Conservation (phyloP, 2,113 vertebrate species). For the Choloepus hoffmanni region DNA sequence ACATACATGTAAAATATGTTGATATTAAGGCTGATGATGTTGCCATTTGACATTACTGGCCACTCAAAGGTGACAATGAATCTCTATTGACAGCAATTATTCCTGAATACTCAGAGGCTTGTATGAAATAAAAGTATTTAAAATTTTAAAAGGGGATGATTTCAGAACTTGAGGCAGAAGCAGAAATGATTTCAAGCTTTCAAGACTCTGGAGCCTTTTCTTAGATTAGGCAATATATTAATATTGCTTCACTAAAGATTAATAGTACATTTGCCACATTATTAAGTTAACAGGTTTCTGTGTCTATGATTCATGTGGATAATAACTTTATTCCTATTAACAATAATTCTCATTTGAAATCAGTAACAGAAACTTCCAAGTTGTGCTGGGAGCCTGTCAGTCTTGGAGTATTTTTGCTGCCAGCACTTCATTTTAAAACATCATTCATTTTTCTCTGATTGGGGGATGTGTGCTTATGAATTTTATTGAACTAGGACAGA, state of each 20-base stretch:
- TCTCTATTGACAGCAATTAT: conserved; percentile 61
- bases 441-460: conserved; percentile 59
- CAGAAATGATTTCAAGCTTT: conserved; percentile 80
- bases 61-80: conserved; percentile 76
- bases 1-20: conserved; percentile 77
- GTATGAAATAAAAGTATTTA: conserved; percentile 77
- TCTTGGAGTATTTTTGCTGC: conserved; percentile 50
- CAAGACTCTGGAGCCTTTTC: conserved; percentile 67
- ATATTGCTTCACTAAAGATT: conserved; percentile 80
- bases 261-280: conserved; percentile 80
- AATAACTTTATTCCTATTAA: conserved; percentile 85
- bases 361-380: conserved; percentile 73
- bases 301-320: conserved; percentile 80
- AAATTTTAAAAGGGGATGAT: conserved; percentile 66
- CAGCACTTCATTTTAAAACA: conserved; percentile 54
- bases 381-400: conserved; percentile 63
- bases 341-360: conserved; percentile 80
- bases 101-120: conserved; percentile 64
- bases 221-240: conserved; percentile 73
- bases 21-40: conserved; percentile 61
- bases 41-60: conserved; percentile 63
- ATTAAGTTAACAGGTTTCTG: conserved; percentile 82
- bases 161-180: conserved; percentile 77
- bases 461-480: conserved; percentile 41
- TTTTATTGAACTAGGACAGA: conserved; percentile 45